These are phyloP conservation scores for Spea hammondii DNA, from an alignment of 2,797 vertebrate genomes.

Conservation along the genomic window DNA sequence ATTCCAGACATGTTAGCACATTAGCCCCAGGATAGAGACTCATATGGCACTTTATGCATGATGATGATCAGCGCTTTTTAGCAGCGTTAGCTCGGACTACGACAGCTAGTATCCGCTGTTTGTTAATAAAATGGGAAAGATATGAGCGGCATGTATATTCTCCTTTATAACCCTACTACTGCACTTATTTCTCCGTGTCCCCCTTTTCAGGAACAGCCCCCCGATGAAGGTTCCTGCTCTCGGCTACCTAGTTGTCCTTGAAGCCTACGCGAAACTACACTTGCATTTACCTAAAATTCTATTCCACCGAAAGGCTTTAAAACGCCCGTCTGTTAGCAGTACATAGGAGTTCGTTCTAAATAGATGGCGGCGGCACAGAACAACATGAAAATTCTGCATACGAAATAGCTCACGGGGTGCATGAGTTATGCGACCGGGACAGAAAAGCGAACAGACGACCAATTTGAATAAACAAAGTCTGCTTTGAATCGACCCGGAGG, in stretches of 20 bases:
- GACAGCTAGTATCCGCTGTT: slow-evolving; percentile 15
- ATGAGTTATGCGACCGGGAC: not conserved
- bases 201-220: no score
- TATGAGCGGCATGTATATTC: not conserved
- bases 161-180: not conserved
- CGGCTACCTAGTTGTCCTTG: no score
- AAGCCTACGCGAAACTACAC: no score
- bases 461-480: slow-evolving; percentile 19
- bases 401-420: not conserved
- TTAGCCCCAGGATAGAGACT: slow-evolving; percentile 46
- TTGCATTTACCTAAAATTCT: no score
- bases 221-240: no score
- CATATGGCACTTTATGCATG: slow-evolving; percentile 29
- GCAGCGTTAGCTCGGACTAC: not conserved
- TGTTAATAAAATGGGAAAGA: not conserved
- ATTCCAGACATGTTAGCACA: slow-evolving; percentile 47
- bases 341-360: no score
- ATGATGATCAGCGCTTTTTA: slow-evolving; percentile 23
- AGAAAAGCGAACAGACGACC: not conserved
- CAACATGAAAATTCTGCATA: no score
- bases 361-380: no score
- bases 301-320: no score
- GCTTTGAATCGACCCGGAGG: slow-evolving; percentile 3
- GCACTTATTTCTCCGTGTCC: not conserved
- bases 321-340: no score